phyloP scores from a whole-genome alignment of 2,113 vertebrate genomes.

The Eclectus roratus region DNA sequence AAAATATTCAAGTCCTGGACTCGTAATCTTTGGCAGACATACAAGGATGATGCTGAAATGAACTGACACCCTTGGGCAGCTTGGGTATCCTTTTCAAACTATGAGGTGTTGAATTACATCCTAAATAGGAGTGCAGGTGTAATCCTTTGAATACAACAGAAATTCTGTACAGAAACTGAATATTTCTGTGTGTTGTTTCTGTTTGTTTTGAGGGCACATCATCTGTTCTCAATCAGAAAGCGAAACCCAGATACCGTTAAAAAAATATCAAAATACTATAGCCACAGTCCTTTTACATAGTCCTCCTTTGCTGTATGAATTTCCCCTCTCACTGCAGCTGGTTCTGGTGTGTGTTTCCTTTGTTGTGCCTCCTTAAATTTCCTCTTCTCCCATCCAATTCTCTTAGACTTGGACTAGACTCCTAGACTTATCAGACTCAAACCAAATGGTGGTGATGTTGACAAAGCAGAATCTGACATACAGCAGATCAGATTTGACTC shows the following conservation, averaged over 20 bases:
- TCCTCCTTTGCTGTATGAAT: background rate
- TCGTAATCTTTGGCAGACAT: background rate
- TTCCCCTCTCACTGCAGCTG: background rate
- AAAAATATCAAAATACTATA: background rate
- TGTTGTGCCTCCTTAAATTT: background rate
- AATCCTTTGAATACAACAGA: background rate
- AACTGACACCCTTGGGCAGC: background rate
- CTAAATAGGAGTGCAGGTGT: background rate
- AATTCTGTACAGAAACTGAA: background rate
- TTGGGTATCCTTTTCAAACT: background rate
- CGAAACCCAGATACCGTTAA: background rate
- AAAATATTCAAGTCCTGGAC: background rate
- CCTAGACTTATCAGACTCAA: background rate
- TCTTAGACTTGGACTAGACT: background rate
- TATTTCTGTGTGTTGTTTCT: background rate
- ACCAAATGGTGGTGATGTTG: background rate
- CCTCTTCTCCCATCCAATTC: background rate
- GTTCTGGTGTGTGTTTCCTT: fast-evolving
- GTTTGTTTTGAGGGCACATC: background rate
- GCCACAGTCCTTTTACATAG: background rate
- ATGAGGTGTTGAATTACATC: background rate
- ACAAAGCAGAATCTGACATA: background rate
- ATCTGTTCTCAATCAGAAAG: background rate
- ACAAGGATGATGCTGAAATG: background rate
- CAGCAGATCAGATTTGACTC: background rate